Base-by-base conservation (phyloP, 2,113 vertebrate species). In the Bombycilla garrulus region DNA sequence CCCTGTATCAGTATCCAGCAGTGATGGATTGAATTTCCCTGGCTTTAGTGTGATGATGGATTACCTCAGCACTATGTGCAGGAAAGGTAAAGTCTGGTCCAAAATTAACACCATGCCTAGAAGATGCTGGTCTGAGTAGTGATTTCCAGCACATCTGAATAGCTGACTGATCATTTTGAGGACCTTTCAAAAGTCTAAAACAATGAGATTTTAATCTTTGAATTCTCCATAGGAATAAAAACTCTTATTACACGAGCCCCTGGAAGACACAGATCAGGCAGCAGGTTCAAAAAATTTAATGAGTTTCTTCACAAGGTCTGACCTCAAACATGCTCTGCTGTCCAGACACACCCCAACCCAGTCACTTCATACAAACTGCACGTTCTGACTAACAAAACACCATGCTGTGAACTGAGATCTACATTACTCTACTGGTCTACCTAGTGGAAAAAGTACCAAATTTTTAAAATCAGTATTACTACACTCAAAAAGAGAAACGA, bases 21-120 rank as follows among this genome's bases (percentile, higher is more conserved):
- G 95, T 98, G 98, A 98, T 97, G 95, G 92, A 98, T 98, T 97
- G 95, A 95, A 97, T 97, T 97, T 90, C 86, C 67, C 89, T 97
- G 97, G 80, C 95, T 91, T 97, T 92, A 97, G 90, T 57, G 78
- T 61, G 96, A 96, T 98, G 98, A 98, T 98, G 96, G 97, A 98
- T 98, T 95, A 92, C 93, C 88, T 95, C 89, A 91, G 87, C 93
- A 95, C 70, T 83, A 74, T 50, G 95, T 91, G 83, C 96, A 96
- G 97, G 90, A 96, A 97, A 93, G 86, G 96, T 79, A 94, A 88
- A 97, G 91, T 74, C 82, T 96, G 78, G 29, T 42, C 86, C 85
- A 96, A 98, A 98, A 98, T 98, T 98, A 98, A 97, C 96, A 97
- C 33, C 40, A 57, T 61, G 92, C 92, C 64, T 88, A 88, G 94